Base-by-base conservation (phyloP, 2,888 invertebrate genomes). In the Polia nebulosa region DNA sequence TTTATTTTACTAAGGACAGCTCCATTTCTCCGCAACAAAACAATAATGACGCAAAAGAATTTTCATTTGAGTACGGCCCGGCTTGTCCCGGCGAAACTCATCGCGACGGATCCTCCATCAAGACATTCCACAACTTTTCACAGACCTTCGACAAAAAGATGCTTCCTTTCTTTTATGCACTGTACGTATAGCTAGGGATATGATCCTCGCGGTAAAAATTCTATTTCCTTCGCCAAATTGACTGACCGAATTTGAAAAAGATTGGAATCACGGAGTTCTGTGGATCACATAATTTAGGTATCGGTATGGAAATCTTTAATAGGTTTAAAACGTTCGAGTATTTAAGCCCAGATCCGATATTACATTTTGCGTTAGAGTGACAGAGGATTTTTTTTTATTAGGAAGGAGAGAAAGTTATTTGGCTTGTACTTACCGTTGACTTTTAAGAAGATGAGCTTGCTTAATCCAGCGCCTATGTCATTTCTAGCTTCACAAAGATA, bases 401-500 rank as follows among this genome's bases (percentile, higher is more conserved):
- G 29, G 58, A 67, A 67, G 60, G 56, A 39, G 27, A 41, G 32
- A 52, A 29, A 39, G 34, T 56, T 29, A 1, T 65, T 72, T 51
- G n/a, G 9, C 5, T 61, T 20, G 51, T 55, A 94, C 97, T 96
- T 95, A 98, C 98, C 98, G 91, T 98, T 98, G 62, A 98, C 98
- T 96, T 98, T 98, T 65, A 98, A 95, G 90, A 97, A 98, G 84
- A 99, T 97, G 63, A 99, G 98, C 95, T 99, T 99, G 96, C 99
- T 99, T 69, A 99, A 97, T 15, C 98, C 99, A 20, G 98, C 97
- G 1, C 98, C 99, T 78, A 99, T 98, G 82, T 97, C 98, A 90
- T 99, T 99, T 86, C 98, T 97, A n/a, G 98, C 98, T 89, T 99
- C 98, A 92, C 99, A 99, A 61, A 99, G 96, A 91, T 98, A 99